Conservation (phyloP, 2,113 vertebrate species). For the Oryzias melastigma region DNA sequence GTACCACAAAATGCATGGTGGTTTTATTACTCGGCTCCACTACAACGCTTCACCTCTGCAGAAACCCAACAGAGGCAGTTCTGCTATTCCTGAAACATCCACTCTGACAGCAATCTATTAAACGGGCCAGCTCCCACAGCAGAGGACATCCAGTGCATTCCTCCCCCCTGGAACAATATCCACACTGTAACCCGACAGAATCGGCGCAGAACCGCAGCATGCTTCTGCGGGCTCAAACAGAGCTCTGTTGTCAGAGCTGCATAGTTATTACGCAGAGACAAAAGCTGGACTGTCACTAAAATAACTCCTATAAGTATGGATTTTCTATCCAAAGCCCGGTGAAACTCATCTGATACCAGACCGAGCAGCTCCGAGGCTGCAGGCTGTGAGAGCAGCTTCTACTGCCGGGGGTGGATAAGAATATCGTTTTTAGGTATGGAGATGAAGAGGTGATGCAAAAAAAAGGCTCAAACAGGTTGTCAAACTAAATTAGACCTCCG, state of each 20-base stretch:
- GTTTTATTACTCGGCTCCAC: no score
- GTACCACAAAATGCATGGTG: no score
- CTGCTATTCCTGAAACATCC: constrained; percentile 32
- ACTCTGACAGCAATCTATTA: constrained; percentile 59
- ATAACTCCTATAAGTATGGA: constrained; percentile 82
- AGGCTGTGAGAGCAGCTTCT: constrained; percentile 4
- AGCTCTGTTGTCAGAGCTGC: constrained; percentile 82
- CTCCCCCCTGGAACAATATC: constrained; percentile 76
- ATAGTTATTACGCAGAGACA: constrained; percentile 83
- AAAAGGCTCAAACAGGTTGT: no score
- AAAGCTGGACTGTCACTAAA: constrained; percentile 77
- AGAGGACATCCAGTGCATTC: constrained; percentile 75
- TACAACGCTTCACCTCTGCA: no score
- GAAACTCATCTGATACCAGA: constrained; percentile 69
- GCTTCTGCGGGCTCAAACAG: constrained; percentile 85
- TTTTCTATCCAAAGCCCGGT: constrained; percentile 61
- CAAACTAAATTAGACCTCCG: no score
- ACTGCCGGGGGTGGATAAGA: no score
- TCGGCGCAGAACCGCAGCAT: constrained; percentile 87
- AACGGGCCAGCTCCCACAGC: constrained; percentile 59
- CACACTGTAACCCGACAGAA: constrained; percentile 77
- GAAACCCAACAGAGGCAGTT: not conserved
- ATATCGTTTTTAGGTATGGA: no score
- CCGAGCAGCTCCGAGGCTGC: constrained; percentile 17
- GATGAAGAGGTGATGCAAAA: no score